Base-by-base conservation (phyloP, 2,113 vertebrate species). In the Anser brachyrhynchus region DNA sequence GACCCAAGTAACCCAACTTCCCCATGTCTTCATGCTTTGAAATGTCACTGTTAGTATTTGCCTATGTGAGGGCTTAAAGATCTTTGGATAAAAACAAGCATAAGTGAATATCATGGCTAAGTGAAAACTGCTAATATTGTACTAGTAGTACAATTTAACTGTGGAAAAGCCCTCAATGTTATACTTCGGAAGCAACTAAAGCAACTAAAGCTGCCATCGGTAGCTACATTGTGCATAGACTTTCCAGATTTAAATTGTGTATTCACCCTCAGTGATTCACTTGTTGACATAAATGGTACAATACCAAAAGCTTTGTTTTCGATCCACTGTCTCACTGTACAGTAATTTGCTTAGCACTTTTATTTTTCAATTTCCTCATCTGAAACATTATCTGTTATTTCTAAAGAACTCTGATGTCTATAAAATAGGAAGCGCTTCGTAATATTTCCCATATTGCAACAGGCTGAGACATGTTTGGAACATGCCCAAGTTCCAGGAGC, bases 1-100 rank as follows among this genome's bases (percentile, higher is more conserved):
- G 90, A 87, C 66, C 62, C 35, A 90, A 90, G 79, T 26, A 70
- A 81, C 72, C 44, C 66, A 90, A 89, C 89, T 95, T 97, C 95
- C 77, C 62, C 66, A 92, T 70, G 16, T 78, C 54, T 70, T 72
- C 28, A 46, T 62, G 84, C 49, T 78, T 76, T 66, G 80, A 89
- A 96, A 90, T 43, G 16, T 57, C 4, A 8, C 18, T 44, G 12
- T 28, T 84, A 77, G 65, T 72, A 55, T 67, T 86, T 44, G n/a
- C 37, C 15, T 17, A 1, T 37, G 25, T 31, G 61, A 77, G 35
- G 23, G 8, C 55, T 90, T 93, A 67, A 73, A 92, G 52, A 37
- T 29, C 21, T 61, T 59, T 72, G 54, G 55, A 76, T 41, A 78
- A 84, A 90, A 87, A 19, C 14, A 66, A 1, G 5, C 10, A 8